phyloP scores from a whole-genome alignment of 2,888 invertebrate genomes.

The Oligia latruncula region DNA sequence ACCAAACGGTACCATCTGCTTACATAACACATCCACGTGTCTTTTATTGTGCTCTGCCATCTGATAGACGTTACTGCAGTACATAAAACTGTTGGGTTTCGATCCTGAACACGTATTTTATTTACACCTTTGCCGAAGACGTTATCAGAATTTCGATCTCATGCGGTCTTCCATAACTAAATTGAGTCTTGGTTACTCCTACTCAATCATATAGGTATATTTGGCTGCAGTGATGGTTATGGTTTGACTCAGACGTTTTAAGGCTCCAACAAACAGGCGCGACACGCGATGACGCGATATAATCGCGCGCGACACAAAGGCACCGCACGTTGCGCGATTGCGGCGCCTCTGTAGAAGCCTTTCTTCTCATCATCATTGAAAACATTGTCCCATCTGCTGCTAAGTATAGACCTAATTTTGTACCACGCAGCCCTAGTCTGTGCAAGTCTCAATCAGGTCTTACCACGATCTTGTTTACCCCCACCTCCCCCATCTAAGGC shows the following conservation, averaged over 20 bases:
- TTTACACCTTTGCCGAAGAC: background rate
- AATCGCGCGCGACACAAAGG: too few relatives aligned
- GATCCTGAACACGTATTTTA: slow-evolving; percentile 5
- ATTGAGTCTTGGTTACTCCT: background rate
- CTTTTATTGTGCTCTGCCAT: slow-evolving; percentile 51
- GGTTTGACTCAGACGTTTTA: too few relatives aligned
- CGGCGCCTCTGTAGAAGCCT: too few relatives aligned
- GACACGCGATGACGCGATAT: too few relatives aligned
- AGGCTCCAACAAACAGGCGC: too few relatives aligned
- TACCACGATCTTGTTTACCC: background rate
- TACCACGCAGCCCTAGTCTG: background rate
- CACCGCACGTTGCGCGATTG: too few relatives aligned
- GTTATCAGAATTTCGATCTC: background rate
- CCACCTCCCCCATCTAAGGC: background rate
- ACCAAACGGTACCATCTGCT: slow-evolving; percentile 69
- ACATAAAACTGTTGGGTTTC: slow-evolving; percentile 25
- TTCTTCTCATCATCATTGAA: background rate
- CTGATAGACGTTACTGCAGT: slow-evolving; percentile 42
- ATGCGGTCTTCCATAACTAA: background rate
- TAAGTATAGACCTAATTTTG: background rate
- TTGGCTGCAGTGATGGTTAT: background rate
- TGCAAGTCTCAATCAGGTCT: background rate
- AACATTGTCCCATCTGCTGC: background rate
- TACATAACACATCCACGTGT: slow-evolving; percentile 59
- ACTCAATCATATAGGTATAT: background rate